Base-by-base conservation (phyloP, 2,888 invertebrate genomes). In the Carpatolechia fugitivella region DNA sequence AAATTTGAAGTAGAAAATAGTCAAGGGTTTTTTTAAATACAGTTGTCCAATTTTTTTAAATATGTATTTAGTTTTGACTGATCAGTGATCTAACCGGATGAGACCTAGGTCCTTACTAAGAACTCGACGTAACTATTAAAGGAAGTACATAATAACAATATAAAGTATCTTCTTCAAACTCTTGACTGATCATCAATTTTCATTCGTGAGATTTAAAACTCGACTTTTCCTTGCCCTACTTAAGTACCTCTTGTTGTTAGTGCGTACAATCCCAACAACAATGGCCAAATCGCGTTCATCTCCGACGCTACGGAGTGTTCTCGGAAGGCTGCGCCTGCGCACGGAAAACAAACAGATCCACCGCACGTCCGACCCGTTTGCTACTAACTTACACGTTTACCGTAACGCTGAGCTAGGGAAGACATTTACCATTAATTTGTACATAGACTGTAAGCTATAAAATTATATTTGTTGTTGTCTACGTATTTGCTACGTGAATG, bases 331-430 rank as follows among this genome's bases (percentile, higher is more conserved):
- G 52, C 57, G 64, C 60, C 60, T 54, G 58, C 46, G 51, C 52
- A 65, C 60, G 55, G 76, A 44, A 44, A 87, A 84, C 86, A 89
- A 86, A 89, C 84, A 86, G 70, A 83, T 76, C 76, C 80, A 68
- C 76, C 77, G 80, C 85, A 83, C 86, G 85, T 82, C 77, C 76
- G 76, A 72, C 68, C 72, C 78, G 78, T 78, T 80, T 66, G 89
- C 89, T 90, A 88, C 88, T 88, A 20, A 13, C 44, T 44, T 44
- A 44, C 44, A 86, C 88, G 74, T 79, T 77, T 76, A 80, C 78
- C 73, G 79, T 80, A 79, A 78, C 75, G 63, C 55, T 57, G 56
- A 57, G 40, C 51, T 74, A 85, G 80, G 86, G 85, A 57, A 84
- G 79, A 1, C 70, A 66, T 3, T 20, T 20, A 20, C 1, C 11